Base-by-base conservation (phyloP, 2,113 vertebrate genomes). In the Hippocampus guttulatus region DNA sequence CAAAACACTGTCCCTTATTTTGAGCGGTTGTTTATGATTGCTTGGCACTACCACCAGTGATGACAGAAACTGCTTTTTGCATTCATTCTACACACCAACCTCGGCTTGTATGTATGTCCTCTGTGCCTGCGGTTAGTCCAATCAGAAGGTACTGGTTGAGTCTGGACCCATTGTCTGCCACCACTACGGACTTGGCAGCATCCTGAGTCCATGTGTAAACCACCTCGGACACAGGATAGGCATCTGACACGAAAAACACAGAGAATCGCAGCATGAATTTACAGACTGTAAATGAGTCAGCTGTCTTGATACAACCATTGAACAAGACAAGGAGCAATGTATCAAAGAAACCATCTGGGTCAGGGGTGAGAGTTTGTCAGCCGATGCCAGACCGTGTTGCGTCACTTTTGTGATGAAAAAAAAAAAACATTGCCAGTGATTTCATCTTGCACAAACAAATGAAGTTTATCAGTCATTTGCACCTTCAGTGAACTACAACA, bases 61-160 rank as follows among this genome's bases (percentile, higher is more conserved):
- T 52, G 1, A 52, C 16, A 20, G 49, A 52, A 55, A 55, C 54
- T 11, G 9, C n/a, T 55, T 58, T 25, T 25, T 33, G 0, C n/a
- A 25, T 25, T 64, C 27, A 41, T 58, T 18, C 47, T 16, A 57
- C 30, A 62, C 62, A 65, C 77, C 21, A 81, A 98, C 96, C 97
- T 90, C 96, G 95, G 83, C 95, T 98, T 54, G 96, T 98, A 75
- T 91, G 90, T 85, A 97, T 95, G 83, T 97, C 94, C 88, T 96
- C 95, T 0, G 93, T 96, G 79, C 94, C 94, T 1, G 95, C 95
- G 0, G 93, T 97, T 78, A 95, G 95, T 40, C 95, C 95, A 20
- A 96, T 92, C 23, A 99, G 90, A 71, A 96, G 95, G 78, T 99
- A 99, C 88, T 99, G 96, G 89, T 98, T 99, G 80, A 99, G 94